These are phyloP conservation scores for Bilobella aurantiaca DNA, from an alignment of 1,140 invertebrate genomes.

Conservation along the genomic window DNA sequence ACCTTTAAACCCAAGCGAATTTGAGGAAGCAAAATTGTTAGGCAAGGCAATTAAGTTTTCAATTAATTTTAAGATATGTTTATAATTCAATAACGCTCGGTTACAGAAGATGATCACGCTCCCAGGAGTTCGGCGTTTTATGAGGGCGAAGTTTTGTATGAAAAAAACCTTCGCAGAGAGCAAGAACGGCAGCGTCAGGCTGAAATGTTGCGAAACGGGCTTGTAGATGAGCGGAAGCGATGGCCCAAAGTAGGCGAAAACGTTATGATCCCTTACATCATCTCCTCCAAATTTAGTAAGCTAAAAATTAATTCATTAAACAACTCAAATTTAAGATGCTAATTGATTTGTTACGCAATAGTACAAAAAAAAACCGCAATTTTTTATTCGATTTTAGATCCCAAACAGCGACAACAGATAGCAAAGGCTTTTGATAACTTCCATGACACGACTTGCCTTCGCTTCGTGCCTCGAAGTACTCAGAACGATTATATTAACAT, in stretches of 20 bases:
- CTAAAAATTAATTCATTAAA: not conserved
- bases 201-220: not conserved
- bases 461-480: conserved; percentile 4
- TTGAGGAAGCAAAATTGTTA: not conserved
- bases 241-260: not conserved
- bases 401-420: not conserved
- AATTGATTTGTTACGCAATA: not conserved
- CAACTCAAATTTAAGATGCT: not conserved
- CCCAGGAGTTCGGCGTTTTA: not conserved
- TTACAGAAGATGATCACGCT: not conserved
- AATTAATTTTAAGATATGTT: not conserved
- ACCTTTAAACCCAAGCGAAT: conserved; percentile 9
- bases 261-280: conserved; percentile 10
- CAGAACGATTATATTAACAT: conserved; percentile 6
- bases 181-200: not conserved
- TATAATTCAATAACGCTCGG: not conserved
- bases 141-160: conserved; percentile 1
- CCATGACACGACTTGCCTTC: conserved; percentile 11
- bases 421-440: conserved; percentile 13
- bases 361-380: not conserved
- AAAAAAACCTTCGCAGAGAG: not conserved
- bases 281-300: conserved; percentile 9
- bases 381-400: not conserved
- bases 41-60: not conserved
- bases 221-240: not conserved